Evolutionary conservation across 92 coral and sea anemone species (phyloP).

Genomic region (Palythoa grandis): DNA sequence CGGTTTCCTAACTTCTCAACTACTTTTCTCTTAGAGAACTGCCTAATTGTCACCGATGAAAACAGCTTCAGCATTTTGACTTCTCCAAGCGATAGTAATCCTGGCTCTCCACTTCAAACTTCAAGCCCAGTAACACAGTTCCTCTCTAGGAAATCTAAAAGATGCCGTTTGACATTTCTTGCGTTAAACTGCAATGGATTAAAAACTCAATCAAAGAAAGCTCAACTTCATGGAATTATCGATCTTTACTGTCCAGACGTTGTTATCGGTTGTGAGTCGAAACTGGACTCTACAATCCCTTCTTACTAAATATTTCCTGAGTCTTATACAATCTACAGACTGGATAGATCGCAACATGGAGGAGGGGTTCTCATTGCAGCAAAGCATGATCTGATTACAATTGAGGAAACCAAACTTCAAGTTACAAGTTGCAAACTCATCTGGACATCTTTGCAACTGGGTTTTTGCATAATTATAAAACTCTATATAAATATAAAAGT

Average conservation of each 20-base stretch:
- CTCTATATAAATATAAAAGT: too few relatives aligned
- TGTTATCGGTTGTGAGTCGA: slow-evolving; percentile 5
- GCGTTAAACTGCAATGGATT: slow-evolving; percentile 1
- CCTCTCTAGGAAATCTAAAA: slow-evolving; percentile 5
- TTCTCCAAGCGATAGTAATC: too few relatives aligned
- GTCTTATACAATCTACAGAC: not conserved
- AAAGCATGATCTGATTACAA: not conserved
- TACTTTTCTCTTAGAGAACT: slow-evolving; percentile 22
- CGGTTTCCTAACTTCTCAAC: slow-evolving; percentile 43
- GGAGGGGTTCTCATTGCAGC: not conserved
- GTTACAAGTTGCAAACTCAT: not conserved
- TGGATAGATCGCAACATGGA: slow-evolving; percentile 5
- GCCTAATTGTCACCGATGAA: slow-evolving; percentile 4
- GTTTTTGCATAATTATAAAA: too few relatives aligned
- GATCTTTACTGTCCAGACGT: not conserved
- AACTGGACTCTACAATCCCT: slow-evolving; percentile 9
- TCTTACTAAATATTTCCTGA: not conserved
- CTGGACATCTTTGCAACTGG: not conserved
- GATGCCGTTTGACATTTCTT: not conserved
- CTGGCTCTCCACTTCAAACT: slow-evolving; percentile 10
- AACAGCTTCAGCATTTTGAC: slow-evolving; percentile 15
- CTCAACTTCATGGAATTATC: not conserved
- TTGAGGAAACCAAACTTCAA: slow-evolving; percentile 6
- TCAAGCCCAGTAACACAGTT: slow-evolving; percentile 26
- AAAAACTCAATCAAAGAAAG: slow-evolving; percentile 7